These are phyloP conservation scores for Oreochromis mossambicus DNA, from an alignment of 2,797 vertebrate genomes.

Conservation along the genomic window DNA sequence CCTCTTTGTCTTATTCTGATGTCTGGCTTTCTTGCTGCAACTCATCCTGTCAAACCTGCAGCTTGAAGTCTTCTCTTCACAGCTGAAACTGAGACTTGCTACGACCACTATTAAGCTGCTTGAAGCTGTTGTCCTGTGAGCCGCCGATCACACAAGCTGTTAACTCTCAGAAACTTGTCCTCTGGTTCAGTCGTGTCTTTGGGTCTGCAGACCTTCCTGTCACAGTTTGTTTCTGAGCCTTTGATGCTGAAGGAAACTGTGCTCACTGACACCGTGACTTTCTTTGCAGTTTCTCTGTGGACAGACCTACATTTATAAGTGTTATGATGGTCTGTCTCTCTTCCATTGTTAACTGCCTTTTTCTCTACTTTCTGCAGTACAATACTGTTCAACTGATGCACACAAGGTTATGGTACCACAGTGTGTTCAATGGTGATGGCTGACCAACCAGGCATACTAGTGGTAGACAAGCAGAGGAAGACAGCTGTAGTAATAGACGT, in stretches of 20 bases:
- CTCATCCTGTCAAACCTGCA: too few relatives aligned
- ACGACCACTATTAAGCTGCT: too few relatives aligned
- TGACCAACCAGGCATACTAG: background rate
- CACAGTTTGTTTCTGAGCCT: too few relatives aligned
- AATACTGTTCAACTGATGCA: background rate
- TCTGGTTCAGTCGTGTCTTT: too few relatives aligned
- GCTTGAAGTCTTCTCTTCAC: too few relatives aligned
- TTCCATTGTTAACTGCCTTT: background rate
- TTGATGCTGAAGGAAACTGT: too few relatives aligned
- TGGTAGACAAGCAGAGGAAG: background rate
- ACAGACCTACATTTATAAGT: fast-evolving
- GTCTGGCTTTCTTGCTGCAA: background rate
- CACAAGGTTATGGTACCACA: fast-evolving
- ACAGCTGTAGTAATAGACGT: background rate
- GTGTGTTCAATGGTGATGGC: background rate
- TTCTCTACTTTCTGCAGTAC: background rate
- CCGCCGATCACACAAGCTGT: too few relatives aligned
- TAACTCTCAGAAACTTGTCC: too few relatives aligned
- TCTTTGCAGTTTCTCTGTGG: fast-evolving
- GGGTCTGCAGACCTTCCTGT: too few relatives aligned
- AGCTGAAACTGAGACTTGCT: too few relatives aligned
- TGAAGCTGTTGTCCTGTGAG: too few relatives aligned
- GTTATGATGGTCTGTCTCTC: background rate
- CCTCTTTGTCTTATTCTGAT: background rate
- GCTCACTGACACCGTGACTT: background rate